A percentile compares a stretch with the other conserved stretches of the same genome.
These are phyloP conservation scores for Osmerus mordax DNA, from an alignment of 2,113 vertebrate genomes.

Conservation along the genomic window DNA sequence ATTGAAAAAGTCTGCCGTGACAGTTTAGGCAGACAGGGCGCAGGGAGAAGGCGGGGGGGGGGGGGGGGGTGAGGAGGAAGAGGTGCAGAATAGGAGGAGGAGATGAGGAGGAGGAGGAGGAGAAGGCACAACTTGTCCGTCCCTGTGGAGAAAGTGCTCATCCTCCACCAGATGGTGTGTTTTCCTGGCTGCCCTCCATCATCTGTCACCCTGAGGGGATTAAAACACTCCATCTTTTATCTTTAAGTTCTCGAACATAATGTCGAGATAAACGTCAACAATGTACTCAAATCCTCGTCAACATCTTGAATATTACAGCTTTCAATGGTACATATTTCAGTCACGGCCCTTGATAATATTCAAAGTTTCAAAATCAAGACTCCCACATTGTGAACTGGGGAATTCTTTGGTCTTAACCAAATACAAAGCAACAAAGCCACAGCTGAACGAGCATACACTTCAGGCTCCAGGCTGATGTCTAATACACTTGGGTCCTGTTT, in stretches of 20 bases:
- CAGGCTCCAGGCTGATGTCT: background rate
- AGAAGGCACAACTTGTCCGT: conserved; percentile 31
- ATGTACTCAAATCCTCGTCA: too few relatives aligned
- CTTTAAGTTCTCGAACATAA: background rate
- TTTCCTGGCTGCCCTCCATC: background rate
- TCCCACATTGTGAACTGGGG: too few relatives aligned
- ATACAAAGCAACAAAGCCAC: background rate
- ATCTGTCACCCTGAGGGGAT: too few relatives aligned
- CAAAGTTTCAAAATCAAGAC: too few relatives aligned
- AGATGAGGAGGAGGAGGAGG: conserved; percentile 12
- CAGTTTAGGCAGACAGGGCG: conserved; percentile 20
- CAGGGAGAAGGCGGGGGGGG: background rate
- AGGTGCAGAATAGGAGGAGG: background rate
- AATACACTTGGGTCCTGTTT: too few relatives aligned
- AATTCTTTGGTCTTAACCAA: background rate
- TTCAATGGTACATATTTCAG: too few relatives aligned
- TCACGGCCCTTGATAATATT: too few relatives aligned
- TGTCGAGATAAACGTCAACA: too few relatives aligned
- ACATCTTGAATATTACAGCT: too few relatives aligned
- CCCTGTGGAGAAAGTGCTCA: conserved; percentile 20
- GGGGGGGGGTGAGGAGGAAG: background rate
- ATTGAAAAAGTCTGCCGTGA: conserved; percentile 32
- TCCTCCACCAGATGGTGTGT: conserved; percentile 45
- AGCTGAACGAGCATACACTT: background rate
- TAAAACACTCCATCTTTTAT: too few relatives aligned